Evolutionary conservation across 2,797 vertebrate genomes (phyloP).

Genomic region (Philypnodon macrostomus): DNA sequence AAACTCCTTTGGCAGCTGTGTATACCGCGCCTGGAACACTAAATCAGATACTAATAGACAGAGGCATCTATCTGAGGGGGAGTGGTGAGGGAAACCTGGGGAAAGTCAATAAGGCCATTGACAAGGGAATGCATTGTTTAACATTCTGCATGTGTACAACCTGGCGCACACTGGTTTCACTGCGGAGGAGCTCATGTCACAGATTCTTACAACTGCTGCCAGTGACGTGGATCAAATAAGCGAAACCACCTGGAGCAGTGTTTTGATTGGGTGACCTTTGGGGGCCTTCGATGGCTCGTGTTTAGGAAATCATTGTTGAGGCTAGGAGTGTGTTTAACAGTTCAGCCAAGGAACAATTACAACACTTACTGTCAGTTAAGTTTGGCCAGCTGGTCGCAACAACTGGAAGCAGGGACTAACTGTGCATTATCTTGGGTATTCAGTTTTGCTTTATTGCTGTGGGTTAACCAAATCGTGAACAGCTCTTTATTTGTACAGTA

Average conservation of each 20-base stretch:
- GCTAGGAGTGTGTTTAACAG: neutral
- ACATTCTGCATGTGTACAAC: constrained; percentile 26
- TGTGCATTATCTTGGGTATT: no score
- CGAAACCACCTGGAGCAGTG: constrained; percentile 29
- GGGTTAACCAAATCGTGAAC: no score
- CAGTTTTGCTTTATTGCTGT: no score
- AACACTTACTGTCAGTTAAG: neutral
- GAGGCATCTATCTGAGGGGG: constrained; percentile 37
- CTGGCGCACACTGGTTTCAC: constrained; percentile 41
- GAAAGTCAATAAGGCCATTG: constrained; percentile 29
- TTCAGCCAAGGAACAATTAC: constrained; percentile 9
- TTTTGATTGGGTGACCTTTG: constrained; percentile 22
- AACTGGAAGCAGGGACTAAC: no score
- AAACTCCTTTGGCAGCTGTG: constrained; percentile 36
- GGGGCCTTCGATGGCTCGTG: constrained; percentile 1
- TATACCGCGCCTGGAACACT: constrained; percentile 31
- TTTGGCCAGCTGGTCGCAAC: neutral
- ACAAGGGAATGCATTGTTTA: constrained; percentile 51
- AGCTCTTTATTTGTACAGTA: no score
- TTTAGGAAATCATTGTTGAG: constrained; percentile 19
- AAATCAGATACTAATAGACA: constrained; percentile 47
- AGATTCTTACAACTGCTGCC: constrained; percentile 39
- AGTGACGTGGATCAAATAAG: constrained; percentile 24
- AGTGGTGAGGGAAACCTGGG: constrained; percentile 49
- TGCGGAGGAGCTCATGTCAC: constrained; percentile 13